Percentiles rank a stretch among this genome's conserved stretches.
These are phyloP conservation scores for Gobiocypris rarus DNA, from an alignment of 2,113 vertebrate genomes.

Conservation along the genomic window DNA sequence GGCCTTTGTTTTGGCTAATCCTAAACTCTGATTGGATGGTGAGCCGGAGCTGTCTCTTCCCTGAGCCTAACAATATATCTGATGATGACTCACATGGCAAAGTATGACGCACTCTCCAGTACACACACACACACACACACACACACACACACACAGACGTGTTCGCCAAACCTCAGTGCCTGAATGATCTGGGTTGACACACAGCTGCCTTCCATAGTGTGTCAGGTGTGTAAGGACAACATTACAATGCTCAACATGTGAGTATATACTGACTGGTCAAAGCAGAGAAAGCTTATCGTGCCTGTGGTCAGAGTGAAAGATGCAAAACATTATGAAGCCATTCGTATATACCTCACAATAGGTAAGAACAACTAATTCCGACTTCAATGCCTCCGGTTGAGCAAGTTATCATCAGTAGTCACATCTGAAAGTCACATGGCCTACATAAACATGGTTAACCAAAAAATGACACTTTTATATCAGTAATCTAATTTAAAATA, in stretches of 20 bases:
- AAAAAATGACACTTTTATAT: not conserved
- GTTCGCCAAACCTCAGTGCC: constrained; percentile 11
- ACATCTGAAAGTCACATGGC: not conserved
- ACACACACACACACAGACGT: too few relatives aligned
- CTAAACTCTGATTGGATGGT: constrained; percentile 47
- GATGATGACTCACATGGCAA: constrained; percentile 74
- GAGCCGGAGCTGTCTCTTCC: constrained; percentile 56
- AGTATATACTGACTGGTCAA: constrained; percentile 4
- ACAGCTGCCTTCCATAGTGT: not conserved
- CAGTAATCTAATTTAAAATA: not conserved
- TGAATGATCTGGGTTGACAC: not conserved
- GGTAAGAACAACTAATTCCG: too few relatives aligned
- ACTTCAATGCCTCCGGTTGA: too few relatives aligned
- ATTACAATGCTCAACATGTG: not conserved
- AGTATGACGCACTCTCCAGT: constrained; percentile 66
- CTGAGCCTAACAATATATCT: constrained; percentile 55
- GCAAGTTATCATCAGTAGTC: not conserved
- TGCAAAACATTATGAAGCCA: not conserved
- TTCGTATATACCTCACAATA: too few relatives aligned
- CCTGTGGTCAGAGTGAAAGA: not conserved
- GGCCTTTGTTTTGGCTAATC: constrained; percentile 38
- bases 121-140: constrained; percentile 15
- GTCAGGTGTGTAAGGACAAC: not conserved
- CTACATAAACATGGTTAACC: not conserved
- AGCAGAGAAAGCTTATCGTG: not conserved